Evolutionary conservation across 92 coral and sea anemone genomes (phyloP), one percentile per base, ranked within the genome.

Genomic region (Phenganax stokvisi): DNA sequence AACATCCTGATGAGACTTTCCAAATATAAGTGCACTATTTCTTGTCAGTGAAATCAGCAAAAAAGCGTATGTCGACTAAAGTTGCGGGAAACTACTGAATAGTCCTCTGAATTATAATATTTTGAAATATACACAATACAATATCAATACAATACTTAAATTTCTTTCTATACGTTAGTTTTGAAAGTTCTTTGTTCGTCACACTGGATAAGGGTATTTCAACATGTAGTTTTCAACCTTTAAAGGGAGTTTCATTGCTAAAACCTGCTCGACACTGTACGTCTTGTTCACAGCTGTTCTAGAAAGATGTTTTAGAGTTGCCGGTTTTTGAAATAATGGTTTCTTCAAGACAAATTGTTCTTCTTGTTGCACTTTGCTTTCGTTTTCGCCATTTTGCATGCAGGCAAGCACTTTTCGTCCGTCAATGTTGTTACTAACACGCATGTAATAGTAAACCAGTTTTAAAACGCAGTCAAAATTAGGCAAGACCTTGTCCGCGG

Each of bases 401-500:
- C 64, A 15, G 0, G 54, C 80, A 28, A 72, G 54, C 3, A 62
- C 85, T 6, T 68, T 66, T 57, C 58, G 28, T 13, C 83, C 87
- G 31, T 80, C 79, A 29, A 72, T 20, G 47, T 75, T 80, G 55
- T 76, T 74, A 64, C 85, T 72, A n/a, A 79, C 79, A 17, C 82
- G 75, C 90, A 79, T 57, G 56, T 87, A 87, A n/a, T 87, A 87
- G 27, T 80, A 84, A 0, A 84, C 17, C 64, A 87, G 71, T 54
- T 87, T 87, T 47, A 87, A 85, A 10, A 84, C 90, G 80, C 90
- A 87, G 70, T 87, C 90, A 27, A 87, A 87, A 66, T 70, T 80
- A 10, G 87, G 85, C 31, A 81, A 7, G 11, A 28, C 13, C 12
- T 55, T 29, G 6, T 57, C 62, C 52, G 60, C 63, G 13, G 72